Evolutionary conservation across 1,140 invertebrate species (phyloP).

Genomic region (Sminthurinus signatus): DNA sequence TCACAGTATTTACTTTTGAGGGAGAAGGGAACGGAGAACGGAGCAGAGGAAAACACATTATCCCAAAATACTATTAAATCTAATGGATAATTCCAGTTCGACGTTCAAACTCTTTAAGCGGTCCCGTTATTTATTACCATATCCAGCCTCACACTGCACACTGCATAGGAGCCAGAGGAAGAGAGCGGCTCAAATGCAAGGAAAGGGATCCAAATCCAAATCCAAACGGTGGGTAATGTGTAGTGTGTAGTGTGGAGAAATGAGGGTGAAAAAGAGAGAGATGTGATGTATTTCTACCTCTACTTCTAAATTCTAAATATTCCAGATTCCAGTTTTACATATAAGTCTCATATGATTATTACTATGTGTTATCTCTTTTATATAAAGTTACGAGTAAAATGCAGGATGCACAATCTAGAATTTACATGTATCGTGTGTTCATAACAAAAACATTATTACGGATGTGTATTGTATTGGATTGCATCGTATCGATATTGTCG

Average conservation of each 20-base stretch:
- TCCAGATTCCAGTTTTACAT: too few relatives aligned
- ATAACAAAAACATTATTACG: too few relatives aligned
- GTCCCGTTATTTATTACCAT: constrained; percentile 7
- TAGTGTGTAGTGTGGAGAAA: neutral
- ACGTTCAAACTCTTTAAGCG: constrained; percentile 7
- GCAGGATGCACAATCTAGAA: too few relatives aligned
- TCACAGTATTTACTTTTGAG: too few relatives aligned
- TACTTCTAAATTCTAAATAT: neutral
- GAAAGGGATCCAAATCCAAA: too few relatives aligned
- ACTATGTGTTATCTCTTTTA: too few relatives aligned
- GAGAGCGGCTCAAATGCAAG: too few relatives aligned
- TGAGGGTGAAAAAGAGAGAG: constrained; percentile 4
- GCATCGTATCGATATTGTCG: too few relatives aligned
- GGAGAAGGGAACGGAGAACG: neutral
- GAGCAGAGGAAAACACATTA: neutral
- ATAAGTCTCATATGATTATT: too few relatives aligned
- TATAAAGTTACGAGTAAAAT: too few relatives aligned
- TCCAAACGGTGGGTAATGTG: neutral
- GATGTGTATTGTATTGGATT: too few relatives aligned
- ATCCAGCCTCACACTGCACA: neutral
- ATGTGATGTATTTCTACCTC: neutral
- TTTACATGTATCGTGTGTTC: too few relatives aligned
- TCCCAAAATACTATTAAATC: constrained; percentile 16
- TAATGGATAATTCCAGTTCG: constrained; percentile 10
- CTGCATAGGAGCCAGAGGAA: neutral